phyloP scores from a whole-genome alignment of 1,140 invertebrate species.

The Macrobrachium nipponense region DNA sequence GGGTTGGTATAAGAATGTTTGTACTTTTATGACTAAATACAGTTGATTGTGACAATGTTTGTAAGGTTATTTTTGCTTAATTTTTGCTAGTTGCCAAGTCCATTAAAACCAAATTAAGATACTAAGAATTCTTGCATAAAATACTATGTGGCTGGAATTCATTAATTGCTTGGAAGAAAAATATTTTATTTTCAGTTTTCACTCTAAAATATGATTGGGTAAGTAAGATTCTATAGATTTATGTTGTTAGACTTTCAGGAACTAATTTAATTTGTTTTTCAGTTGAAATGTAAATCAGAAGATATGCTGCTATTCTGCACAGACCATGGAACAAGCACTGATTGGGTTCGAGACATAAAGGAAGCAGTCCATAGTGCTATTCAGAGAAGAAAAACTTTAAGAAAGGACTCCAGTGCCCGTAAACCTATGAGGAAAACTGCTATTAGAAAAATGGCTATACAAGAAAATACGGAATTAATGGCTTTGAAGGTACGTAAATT shows the following conservation, averaged over 20 bases:
- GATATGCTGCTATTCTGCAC: not conserved
- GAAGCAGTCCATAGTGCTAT: not conserved
- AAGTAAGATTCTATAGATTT: not conserved
- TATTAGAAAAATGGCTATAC: no score
- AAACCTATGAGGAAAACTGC: no score
- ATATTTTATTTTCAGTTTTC: not conserved
- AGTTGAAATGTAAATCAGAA: constrained; percentile 3
- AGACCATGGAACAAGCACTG: not conserved
- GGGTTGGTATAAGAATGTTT: constrained; percentile 9
- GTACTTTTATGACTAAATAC: not conserved
- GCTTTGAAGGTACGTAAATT: no score
- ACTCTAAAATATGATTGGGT: not conserved
- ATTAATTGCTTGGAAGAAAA: no score
- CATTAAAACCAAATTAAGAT: no score
- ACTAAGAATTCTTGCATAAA: no score
- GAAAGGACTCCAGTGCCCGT: not conserved
- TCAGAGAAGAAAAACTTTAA: not conserved
- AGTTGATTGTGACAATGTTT: not conserved
- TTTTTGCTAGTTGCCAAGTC: no score
- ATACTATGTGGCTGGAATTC: no score
- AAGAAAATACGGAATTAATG: no score
- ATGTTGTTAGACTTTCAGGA: not conserved
- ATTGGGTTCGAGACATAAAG: not conserved
- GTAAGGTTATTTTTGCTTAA: not conserved
- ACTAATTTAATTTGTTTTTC: not conserved